A percentile compares a stretch with the other conserved stretches of the same genome.
These are phyloP conservation scores for Rhagophthalmus giganteus DNA, from an alignment of 2,888 invertebrate species.

Conservation along the genomic window DNA sequence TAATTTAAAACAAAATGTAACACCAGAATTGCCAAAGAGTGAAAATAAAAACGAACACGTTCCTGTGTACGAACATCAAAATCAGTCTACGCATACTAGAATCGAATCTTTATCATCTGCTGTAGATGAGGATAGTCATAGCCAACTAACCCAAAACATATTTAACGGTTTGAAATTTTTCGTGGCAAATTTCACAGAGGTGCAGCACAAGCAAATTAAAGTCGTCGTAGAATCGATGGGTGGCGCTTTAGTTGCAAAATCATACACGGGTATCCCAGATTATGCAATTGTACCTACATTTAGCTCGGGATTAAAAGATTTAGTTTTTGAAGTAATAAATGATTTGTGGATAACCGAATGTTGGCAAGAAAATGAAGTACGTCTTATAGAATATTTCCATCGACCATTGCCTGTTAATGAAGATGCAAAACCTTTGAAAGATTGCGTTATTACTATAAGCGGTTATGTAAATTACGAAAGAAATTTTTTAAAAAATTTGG, in stretches of 20 bases:
- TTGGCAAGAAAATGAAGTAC: constrained; percentile 60
- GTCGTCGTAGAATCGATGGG: constrained; percentile 60
- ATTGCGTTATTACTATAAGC: constrained; percentile 79
- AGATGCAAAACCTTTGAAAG: constrained; percentile 60
- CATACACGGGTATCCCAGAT: constrained; percentile 63
- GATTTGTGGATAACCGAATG: constrained; percentile 75
- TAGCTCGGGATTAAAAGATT: constrained; percentile 5
- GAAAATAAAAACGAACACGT: not conserved
- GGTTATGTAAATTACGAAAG: constrained; percentile 75
- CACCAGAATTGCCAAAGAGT: not conserved
- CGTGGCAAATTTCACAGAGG: constrained; percentile 56
- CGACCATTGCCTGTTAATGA: constrained; percentile 62
- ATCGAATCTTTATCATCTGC: constrained; percentile 11
- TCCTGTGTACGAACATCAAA: not conserved
- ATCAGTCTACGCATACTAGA: constrained; percentile 1
- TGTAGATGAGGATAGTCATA: constrained; percentile 17
- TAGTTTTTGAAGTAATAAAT: constrained; percentile 66
- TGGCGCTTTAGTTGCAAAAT: constrained; percentile 59
- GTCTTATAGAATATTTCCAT: constrained; percentile 73
- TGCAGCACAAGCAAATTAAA: constrained; percentile 50
- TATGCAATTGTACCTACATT: constrained; percentile 65
- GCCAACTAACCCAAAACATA: constrained; percentile 22
- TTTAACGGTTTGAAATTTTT: constrained; percentile 46
- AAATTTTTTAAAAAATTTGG: constrained; percentile 70
- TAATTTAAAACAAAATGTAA: constrained; percentile 19